A percentile compares a stretch with the other conserved stretches of the same genome.
phyloP scores from a whole-genome alignment of 2,113 vertebrate species.

The Piliocolobus tephrosceles region DNA sequence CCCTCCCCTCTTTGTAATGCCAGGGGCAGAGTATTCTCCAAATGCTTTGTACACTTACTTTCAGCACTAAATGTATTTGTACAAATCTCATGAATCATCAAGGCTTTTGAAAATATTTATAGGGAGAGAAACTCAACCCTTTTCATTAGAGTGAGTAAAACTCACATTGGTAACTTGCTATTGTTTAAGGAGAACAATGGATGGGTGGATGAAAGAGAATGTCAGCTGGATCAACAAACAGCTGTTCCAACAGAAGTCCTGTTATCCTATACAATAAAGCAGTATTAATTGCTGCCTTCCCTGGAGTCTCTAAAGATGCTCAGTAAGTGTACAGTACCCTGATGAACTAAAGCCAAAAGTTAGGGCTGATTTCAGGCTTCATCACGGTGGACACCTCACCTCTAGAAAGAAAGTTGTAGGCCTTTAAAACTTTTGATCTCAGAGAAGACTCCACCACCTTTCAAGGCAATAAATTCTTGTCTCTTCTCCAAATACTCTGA shows the following conservation, averaged over 20 bases:
- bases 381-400: background rate
- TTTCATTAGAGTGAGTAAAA: conserved; percentile 77
- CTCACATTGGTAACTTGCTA: conserved; percentile 61
- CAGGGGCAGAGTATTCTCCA: conserved; percentile 59
- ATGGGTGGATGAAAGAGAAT: conserved; percentile 71
- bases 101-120: conserved; percentile 81
- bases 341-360: background rate
- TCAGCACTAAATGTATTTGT: conserved; percentile 73
- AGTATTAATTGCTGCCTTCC: conserved; percentile 38
- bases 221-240: conserved; percentile 75
- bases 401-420: background rate
- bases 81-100: conserved; percentile 80
- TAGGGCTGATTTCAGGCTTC: background rate
- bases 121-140: conserved; percentile 74
- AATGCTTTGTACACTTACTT: conserved; percentile 62
- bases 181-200: conserved; percentile 71
- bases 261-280: background rate
- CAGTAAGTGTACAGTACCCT: background rate
- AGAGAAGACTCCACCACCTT: background rate
- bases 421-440: background rate
- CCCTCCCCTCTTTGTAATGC: conserved; percentile 59
- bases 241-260: conserved; percentile 66
- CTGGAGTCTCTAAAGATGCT: conserved; percentile 40
- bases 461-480: background rate
- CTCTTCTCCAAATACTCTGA: background rate